phyloP scores from a whole-genome alignment of 2,113 vertebrate genomes.

The Lethenteron reissneri region DNA sequence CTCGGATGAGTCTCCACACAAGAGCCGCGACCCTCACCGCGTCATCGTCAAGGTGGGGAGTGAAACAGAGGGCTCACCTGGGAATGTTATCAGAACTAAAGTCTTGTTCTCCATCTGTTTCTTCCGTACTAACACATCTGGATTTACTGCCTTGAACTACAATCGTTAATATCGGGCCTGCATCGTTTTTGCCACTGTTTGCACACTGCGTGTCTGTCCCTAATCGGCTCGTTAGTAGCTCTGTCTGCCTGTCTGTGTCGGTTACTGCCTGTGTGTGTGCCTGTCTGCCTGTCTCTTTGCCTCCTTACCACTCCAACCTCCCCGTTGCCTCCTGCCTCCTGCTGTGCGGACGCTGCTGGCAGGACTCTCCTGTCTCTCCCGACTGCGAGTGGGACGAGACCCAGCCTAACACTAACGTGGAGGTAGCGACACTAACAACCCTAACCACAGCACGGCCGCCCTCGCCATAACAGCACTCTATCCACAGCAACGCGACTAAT shows the following conservation, averaged over 20 bases:
- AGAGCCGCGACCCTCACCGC: background rate
- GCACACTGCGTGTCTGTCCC: too few relatives aligned
- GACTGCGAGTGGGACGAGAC: slow-evolving; percentile 95
- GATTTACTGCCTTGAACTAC: too few relatives aligned
- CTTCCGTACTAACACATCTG: too few relatives aligned
- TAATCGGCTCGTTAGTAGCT: background rate
- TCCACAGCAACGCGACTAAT: too few relatives aligned
- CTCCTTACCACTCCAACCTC: slow-evolving; percentile 17
- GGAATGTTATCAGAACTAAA: too few relatives aligned
- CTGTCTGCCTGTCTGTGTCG: background rate
- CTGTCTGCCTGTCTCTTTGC: slow-evolving; percentile 15
- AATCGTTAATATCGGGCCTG: too few relatives aligned
- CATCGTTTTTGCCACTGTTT: too few relatives aligned
- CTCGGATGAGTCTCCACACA: background rate
- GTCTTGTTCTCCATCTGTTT: too few relatives aligned
- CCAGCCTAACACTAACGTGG: slow-evolving; percentile 90
- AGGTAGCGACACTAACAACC: slow-evolving; percentile 32
- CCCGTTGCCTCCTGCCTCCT: too few relatives aligned
- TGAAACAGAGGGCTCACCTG: too few relatives aligned
- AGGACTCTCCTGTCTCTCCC: slow-evolving; percentile 88
- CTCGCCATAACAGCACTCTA: too few relatives aligned
- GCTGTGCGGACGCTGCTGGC: slow-evolving; percentile 11
- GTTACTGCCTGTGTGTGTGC: background rate
- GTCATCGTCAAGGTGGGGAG: background rate
- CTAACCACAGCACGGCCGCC: too few relatives aligned